Percentiles rank a stretch among this genome's conserved stretches.
phyloP scores from a whole-genome alignment of 2,888 invertebrate genomes.

The Eristalis arbustorum region DNA sequence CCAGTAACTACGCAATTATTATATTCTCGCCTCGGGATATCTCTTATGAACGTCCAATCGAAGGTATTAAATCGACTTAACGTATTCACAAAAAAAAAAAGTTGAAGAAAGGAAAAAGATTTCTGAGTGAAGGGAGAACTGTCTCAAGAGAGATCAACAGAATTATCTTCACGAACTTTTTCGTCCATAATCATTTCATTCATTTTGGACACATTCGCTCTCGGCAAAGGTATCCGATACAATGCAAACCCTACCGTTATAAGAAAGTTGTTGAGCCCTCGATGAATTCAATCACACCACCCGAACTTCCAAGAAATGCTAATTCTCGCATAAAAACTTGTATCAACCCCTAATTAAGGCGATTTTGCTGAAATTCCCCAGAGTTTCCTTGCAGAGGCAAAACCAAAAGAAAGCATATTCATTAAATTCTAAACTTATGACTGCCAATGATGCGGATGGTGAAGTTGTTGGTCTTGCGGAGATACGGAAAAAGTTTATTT shows the following conservation, averaged over 20 bases:
- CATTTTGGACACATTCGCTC: neutral
- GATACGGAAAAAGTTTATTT: slow-evolving; percentile 21
- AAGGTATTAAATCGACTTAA: no score
- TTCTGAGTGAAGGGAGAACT: neutral
- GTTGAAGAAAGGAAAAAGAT: neutral
- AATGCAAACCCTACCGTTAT: neutral
- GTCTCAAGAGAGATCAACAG: neutral
- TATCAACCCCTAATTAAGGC: slow-evolving; percentile 26
- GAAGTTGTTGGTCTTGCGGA: neutral
- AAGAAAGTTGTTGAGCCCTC: neutral
- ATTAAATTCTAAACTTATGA: slow-evolving; percentile 40
- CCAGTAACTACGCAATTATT: no score
- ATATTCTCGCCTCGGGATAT: no score
- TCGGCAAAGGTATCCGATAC: neutral
- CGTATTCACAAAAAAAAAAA: no score
- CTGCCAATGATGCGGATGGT: neutral
- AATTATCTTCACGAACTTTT: neutral
- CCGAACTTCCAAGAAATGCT: neutral
- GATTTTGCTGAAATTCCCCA: slow-evolving; percentile 4
- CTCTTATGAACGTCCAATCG: no score
- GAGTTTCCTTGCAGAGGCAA: neutral
- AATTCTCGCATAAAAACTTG: slow-evolving; percentile 1
- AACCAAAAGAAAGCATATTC: slow-evolving; percentile 6
- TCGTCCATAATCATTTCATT: neutral
- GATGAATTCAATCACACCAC: neutral